Evolutionary conservation across 1,140 invertebrate species (phyloP), one percentile per base, ranked within the genome.

Genomic region (Ptiloglossa arizonensis): DNA sequence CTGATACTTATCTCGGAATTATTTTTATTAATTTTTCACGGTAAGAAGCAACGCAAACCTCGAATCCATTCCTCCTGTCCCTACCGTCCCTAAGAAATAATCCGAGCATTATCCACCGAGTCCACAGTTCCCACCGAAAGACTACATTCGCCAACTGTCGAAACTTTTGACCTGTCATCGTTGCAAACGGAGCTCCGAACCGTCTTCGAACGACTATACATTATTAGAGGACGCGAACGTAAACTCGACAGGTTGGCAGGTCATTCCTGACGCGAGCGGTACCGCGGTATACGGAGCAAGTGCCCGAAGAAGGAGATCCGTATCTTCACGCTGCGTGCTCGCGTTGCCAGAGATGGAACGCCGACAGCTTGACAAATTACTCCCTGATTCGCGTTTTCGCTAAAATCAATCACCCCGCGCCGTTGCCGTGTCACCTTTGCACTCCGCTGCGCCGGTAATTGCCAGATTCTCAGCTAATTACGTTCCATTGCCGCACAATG

Each of bases 311-410:
- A 78, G 79, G 75, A 83, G 87, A 88, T 88, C 85, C 69, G 82
- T 88, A 88, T 88, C 87, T 88, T 86, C 83, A 83, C 60, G 83
- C 80, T 82, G 80, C 76, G 83, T 82, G 74, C 63, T 64, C 84
- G 84, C 79, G 84, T 80, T 80, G 76, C 83, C 64, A 81, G 81
- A 86, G 81, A 86, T 87, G 81, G 79, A 83, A 86, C 85, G 85
- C 62, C 84, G 83, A 92, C 90, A 91, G 88, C 81, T 91, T 92
- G 90, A 92, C 90, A 92, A 92, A 92, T 91, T 90, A 86, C 88
- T 86, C 83, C 86, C 88, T 89, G 88, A 91, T 92, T 90, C 89
- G 88, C 89, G 87, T 90, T 91, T 91, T 92, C 90, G 85, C 89
- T 89, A 88, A 88, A 91, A 91, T 92, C 90, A 92, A 92, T 92